phyloP scores from a whole-genome alignment of 1,140 invertebrate species.

The Elysia chlorotica region DNA sequence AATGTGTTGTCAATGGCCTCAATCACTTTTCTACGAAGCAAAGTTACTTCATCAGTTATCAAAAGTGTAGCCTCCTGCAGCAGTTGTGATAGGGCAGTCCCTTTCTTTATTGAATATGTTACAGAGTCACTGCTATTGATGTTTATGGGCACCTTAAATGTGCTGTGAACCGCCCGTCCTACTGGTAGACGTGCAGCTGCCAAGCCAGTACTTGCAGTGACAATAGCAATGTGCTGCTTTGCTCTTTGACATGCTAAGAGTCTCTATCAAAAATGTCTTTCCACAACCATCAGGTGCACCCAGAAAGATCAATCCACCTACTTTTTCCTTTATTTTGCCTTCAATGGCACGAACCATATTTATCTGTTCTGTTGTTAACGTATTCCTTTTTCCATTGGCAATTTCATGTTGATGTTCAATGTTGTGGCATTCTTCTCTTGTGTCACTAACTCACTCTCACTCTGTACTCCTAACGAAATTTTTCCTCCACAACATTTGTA shows the following conservation, averaged over 20 bases:
- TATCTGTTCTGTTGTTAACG: no score
- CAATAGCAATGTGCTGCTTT: slow-evolving; percentile 1
- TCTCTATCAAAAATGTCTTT: background rate
- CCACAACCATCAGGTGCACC: no score
- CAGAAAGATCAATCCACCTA: background rate
- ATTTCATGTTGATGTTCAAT: no score
- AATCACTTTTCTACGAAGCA: slow-evolving; percentile 31
- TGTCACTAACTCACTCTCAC: no score
- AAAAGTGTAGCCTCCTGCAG: slow-evolving; percentile 25
- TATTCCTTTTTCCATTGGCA: no score
- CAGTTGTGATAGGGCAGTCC: background rate
- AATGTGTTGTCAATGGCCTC: slow-evolving; percentile 30
- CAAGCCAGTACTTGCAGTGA: slow-evolving; percentile 42
- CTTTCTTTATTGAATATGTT: background rate
- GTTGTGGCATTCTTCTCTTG: no score
- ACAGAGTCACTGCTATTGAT: slow-evolving; percentile 6
- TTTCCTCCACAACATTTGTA: no score
- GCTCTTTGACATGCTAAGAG: background rate
- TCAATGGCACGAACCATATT: no score
- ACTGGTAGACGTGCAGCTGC: slow-evolving; percentile 39
- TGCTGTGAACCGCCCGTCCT: slow-evolving; percentile 33
- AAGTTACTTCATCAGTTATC: slow-evolving; percentile 44
- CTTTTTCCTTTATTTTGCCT: background rate
- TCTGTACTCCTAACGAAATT: no score
- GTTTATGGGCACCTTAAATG: slow-evolving; percentile 24